Evolutionary conservation across 1,140 invertebrate species (phyloP).

Genomic region (Dufourea novaeangliae): DNA sequence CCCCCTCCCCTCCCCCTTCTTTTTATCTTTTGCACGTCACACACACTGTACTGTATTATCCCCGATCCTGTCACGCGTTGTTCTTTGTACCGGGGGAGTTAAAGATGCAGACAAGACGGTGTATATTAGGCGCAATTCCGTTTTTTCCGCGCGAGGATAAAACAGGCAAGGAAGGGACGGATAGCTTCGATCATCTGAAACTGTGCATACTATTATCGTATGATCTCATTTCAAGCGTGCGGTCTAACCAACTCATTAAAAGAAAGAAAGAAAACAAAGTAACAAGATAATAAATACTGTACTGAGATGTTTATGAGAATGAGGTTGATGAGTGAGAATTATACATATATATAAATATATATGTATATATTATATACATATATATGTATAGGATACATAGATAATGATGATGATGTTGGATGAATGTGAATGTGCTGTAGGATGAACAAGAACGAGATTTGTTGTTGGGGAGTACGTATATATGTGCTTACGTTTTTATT

Average conservation of each 20-base stretch:
- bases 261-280: too few species aligned
- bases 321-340: not conserved
- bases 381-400: not conserved
- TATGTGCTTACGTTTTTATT: constrained; percentile 43
- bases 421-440: constrained; percentile 41
- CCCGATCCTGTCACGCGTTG: not conserved
- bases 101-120: too few species aligned
- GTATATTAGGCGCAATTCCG: too few species aligned
- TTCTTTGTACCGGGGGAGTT: too few species aligned
- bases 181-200: constrained; percentile 67
- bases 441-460: constrained; percentile 36
- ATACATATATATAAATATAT: not conserved
- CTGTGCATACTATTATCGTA: constrained; percentile 50
- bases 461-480: constrained; percentile 40
- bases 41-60: not conserved
- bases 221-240: constrained; percentile 53
- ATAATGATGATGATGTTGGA: constrained; percentile 37
- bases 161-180: too few species aligned
- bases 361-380: constrained; percentile 1
- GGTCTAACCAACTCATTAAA: constrained; percentile 32
- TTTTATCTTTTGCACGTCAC: constrained; percentile 29
- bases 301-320: not conserved
- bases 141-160: too few species aligned
- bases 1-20: too few species aligned
- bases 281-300: constrained; percentile 29